Percentiles rank a stretch among this genome's conserved stretches.
Conservation (phyloP, 2,113 vertebrate genomes). For the Halichoeres trimaculatus region DNA sequence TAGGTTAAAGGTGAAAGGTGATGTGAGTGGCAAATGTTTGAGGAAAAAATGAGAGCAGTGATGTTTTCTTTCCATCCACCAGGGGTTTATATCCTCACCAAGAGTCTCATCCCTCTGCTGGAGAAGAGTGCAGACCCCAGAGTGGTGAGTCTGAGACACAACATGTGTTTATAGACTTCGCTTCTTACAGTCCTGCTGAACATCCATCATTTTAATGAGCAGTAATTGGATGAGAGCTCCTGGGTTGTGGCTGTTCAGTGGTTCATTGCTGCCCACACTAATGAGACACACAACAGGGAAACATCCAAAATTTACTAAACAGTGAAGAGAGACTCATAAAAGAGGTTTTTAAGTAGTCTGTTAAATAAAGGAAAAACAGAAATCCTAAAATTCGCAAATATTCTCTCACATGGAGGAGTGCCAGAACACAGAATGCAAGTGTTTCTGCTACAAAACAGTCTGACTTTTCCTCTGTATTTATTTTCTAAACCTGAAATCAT, state of each 20-base stretch:
- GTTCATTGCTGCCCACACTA: neutral
- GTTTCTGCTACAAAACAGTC: no score
- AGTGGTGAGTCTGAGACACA: conserved; percentile 79
- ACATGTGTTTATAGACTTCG: no score
- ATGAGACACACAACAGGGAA: neutral
- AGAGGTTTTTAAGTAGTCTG: no score
- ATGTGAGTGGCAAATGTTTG: neutral
- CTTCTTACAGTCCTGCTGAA: no score
- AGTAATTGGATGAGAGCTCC: neutral
- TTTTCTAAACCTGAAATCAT: no score
- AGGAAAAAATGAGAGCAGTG: neutral
- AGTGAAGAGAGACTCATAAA: no score
- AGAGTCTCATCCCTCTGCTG: conserved; percentile 82
- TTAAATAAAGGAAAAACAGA: no score
- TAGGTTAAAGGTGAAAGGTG: conserved; percentile 57
- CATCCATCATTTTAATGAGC: conserved; percentile 7
- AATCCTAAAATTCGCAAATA: no score
- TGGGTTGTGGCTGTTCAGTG: neutral
- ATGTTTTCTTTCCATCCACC: neutral
- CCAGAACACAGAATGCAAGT: no score
- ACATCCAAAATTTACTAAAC: no score
- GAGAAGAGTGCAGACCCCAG: conserved; percentile 84
- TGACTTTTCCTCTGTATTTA: no score
- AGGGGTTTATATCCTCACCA: conserved; percentile 85
- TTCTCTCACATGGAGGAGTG: no score